Conservation (phyloP, 2,888 invertebrate species). For the Scaptomyza tumidula region DNA sequence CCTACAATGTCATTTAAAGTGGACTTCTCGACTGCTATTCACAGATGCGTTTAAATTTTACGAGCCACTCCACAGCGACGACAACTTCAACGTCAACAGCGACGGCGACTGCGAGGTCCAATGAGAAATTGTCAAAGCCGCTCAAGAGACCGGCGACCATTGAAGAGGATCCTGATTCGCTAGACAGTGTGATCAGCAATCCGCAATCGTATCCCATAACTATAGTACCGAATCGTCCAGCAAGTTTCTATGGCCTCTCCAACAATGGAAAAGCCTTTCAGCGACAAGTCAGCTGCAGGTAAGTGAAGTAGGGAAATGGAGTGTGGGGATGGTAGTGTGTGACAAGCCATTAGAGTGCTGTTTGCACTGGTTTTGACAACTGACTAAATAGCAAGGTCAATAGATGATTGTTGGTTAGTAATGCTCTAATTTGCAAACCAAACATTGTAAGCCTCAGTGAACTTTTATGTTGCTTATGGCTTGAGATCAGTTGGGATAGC, state of each 20-base stretch:
- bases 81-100: conserved; percentile 18
- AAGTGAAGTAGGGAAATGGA: conserved; percentile 39
- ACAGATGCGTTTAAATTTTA: conserved; percentile 73
- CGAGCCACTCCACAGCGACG: conserved; percentile 53
- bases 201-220: conserved; percentile 84
- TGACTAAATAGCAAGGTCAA: conserved; percentile 55
- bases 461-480: conserved; percentile 42
- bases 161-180: conserved; percentile 83
- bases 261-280: conserved; percentile 80
- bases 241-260: conserved; percentile 81
- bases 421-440: conserved; percentile 56
- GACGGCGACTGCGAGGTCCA: conserved; percentile 22
- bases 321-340: neutral
- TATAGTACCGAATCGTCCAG: conserved; percentile 83
- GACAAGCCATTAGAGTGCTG: conserved; percentile 31
- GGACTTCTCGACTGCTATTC: conserved; percentile 36
- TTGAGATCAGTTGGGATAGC: conserved; percentile 27
- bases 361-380: conserved; percentile 35
- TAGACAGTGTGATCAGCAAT: conserved; percentile 84
- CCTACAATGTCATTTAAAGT: conserved; percentile 17
- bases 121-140: conserved; percentile 57
- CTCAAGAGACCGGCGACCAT: conserved; percentile 78
- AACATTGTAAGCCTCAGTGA: conserved; percentile 39
- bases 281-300: conserved; percentile 83
- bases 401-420: conserved; percentile 45